Evolutionary conservation across 2,797 vertebrate species (phyloP), one percentile per base, ranked within the genome.

Genomic region (Scomberomorus guttatus): DNA sequence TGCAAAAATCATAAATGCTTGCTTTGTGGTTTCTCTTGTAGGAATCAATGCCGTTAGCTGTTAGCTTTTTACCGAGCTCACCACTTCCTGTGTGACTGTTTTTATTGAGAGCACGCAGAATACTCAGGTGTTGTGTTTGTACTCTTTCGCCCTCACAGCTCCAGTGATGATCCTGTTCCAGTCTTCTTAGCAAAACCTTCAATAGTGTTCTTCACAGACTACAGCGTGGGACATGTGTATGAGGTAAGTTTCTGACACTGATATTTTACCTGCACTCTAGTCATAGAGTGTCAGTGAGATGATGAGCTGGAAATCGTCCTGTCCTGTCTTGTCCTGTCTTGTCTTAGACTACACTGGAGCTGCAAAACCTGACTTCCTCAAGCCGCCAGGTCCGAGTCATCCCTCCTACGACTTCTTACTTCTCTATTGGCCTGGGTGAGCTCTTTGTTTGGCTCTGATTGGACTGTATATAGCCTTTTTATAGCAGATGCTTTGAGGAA

Each of bases 351-450:
- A 95, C 92, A 0, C 17, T 99, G 72, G 95, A 97, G 70, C 90
- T 99, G 65, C 96, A 93, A 89, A 99, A 99, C 58, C 39, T 96
- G 87, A 97, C 97, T 0, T 93, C 96, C 1, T 94, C 95, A 6
- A 93, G 96, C 86, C 97, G 96, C 5, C 91, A 92, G 10, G n/a
- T 98, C 39, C 93, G 97, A 20, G 93, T 99, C 84, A 94, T 97
- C 73, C 97, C 97, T 1, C 98, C 98, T 0, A 94, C 94, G 24
- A 95, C 97, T 2, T 91, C 96, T 8, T 92, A 96, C 85, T 99
- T 99, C 85, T 95, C 96, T 0, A 83, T 99, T 68, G 94, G 96
- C 8, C 81, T 97, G 68, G 98, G 98, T 99, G 83, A 97, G 96
- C 64, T 62, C 13, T 34, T 51, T 44, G n/a, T 57, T 56, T 42